Base-by-base conservation (phyloP, 1,140 invertebrate species). In the Bemisia tabaci region DNA sequence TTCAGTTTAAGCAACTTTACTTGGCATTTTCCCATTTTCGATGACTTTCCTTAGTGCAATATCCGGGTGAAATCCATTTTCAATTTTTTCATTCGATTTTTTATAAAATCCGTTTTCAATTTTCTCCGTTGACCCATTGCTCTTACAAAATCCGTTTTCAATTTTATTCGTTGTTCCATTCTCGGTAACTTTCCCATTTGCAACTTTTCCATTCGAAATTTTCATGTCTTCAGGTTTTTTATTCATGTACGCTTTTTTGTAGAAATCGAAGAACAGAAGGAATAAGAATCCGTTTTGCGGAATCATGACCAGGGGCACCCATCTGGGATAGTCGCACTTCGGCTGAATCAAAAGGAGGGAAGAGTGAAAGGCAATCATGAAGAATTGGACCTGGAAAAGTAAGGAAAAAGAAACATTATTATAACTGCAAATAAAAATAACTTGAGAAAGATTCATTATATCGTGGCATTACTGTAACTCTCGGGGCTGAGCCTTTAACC, bases 251-350 rank as follows among this genome's bases (percentile, higher is more conserved):
- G 87, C 79, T 73, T 89, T 87, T 65, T 85, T 84, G 73, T 95
- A 96, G 79, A 95, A 96, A 65, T 94, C 87, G 1, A 81, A 80
- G 73, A 95, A 96, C 2, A 96, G 79, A 65, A 88, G 75, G 0
- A 94, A 82, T 84, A 95, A 87, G 69, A 88, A 87, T 1, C 85
- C 33, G 71, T 87, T 85, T 73, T 89, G 87, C 21, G 84, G 85
- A n/a, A 88, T 76, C 60, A 88, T 80, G 25, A 87, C 67, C 1
- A 79, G 78, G 0, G 81, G 77, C 0, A 78, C 71, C 72, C 83
- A 83, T 60, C 80, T 80, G 11, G 90, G 90, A 74, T 87, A 93
- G 2, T 79, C 81, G 75, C 92, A 94, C 59, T 90, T 82, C 25
- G 84, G 80, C 11, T 78, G 79, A 71, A 87, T 85, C 1, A 88